Conservation (phyloP, 2,797 vertebrate genomes). For the Corythornis leucogaster region DNA sequence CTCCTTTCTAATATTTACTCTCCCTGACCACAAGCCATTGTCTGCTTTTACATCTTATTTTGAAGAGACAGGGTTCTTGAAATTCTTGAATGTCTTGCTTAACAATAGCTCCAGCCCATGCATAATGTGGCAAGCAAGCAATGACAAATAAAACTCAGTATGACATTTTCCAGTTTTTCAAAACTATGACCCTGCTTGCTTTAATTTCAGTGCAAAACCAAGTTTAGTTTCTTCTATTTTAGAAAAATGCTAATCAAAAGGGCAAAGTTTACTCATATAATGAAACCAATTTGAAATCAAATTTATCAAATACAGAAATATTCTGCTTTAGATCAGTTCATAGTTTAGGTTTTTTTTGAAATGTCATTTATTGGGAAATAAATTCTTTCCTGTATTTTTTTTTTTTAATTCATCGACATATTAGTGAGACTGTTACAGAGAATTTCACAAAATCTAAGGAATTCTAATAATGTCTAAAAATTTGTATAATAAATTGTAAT, state of each 20-base stretch:
- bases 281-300: neutral
- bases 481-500: neutral
- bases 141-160: neutral
- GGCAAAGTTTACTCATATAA: neutral
- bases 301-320: neutral
- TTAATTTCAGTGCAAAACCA: neutral
- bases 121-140: neutral
- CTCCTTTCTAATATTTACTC: slow-evolving; percentile 53
- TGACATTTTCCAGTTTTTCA: neutral
- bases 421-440: neutral
- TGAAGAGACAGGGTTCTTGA: slow-evolving; percentile 34
- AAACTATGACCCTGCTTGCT: neutral
- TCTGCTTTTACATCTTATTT: slow-evolving; percentile 54
- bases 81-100: slow-evolving; percentile 25
- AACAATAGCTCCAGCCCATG: neutral
- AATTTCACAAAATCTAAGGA: neutral
- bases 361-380: neutral
- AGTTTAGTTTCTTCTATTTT: neutral
- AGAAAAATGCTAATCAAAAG: neutral
- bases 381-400: neutral
- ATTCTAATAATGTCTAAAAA: neutral
- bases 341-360: neutral
- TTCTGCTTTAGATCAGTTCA: neutral
- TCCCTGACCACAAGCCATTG: slow-evolving; percentile 43
- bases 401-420: neutral